phyloP scores from a whole-genome alignment of 2,888 invertebrate species.

The Mamestra brassicae region DNA sequence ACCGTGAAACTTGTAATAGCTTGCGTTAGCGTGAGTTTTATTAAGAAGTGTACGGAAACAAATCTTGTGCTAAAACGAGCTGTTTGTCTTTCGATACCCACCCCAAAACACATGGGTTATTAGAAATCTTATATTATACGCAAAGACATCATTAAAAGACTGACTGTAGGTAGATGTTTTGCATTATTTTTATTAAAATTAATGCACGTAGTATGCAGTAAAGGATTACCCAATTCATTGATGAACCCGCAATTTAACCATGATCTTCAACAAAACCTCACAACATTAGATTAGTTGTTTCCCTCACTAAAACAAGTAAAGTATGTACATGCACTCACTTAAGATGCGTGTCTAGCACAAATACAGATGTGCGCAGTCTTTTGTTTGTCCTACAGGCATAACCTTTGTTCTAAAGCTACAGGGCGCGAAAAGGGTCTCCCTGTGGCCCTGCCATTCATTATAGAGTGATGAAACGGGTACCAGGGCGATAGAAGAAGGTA shows the following conservation, averaged over 20 bases:
- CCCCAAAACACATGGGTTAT: too few relatives aligned
- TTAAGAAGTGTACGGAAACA: conserved; percentile 55
- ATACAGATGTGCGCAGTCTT: conserved; percentile 25
- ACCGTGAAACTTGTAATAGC: too few relatives aligned
- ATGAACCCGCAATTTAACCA: not conserved
- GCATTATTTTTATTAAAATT: too few relatives aligned
- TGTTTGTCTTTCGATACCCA: conserved; percentile 45
- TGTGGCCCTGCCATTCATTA: conserved; percentile 41
- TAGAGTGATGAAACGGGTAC: conserved; percentile 12
- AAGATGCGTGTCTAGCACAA: conserved; percentile 15
- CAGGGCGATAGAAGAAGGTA: not conserved
- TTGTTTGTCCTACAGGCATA: conserved; percentile 37
- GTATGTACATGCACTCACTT: conserved; percentile 7
- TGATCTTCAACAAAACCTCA: too few relatives aligned
- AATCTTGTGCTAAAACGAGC: conserved; percentile 58
- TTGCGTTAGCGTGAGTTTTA: too few relatives aligned
- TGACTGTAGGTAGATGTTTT: too few relatives aligned
- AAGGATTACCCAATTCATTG: not conserved
- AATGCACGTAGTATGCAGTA: too few relatives aligned
- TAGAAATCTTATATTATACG: too few relatives aligned
- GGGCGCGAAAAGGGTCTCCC: conserved; percentile 23
- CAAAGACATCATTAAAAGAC: too few relatives aligned
- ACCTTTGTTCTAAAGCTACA: conserved; percentile 22
- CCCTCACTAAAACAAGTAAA: not conserved
- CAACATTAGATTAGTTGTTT: not conserved